Percentiles rank a stretch among this genome's conserved stretches.
These are phyloP conservation scores for Pelobates fuscus DNA, from an alignment of 2,113 vertebrate species.

Conservation along the genomic window DNA sequence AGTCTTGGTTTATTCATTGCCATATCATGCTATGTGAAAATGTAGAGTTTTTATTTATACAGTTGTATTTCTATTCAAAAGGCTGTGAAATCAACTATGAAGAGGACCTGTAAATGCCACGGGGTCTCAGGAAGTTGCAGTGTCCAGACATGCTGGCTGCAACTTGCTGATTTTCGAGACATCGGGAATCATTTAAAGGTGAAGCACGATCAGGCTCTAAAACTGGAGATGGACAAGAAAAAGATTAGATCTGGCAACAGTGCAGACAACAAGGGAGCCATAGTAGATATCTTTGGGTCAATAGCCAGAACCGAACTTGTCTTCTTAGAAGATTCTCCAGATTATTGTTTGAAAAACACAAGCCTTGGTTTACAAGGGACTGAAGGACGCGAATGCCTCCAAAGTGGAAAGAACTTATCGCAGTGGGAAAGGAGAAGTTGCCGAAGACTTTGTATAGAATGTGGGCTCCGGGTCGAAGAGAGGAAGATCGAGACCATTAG, in stretches of 20 bases:
- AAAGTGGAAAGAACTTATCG: conserved; percentile 70
- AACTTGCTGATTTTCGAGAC: conserved; percentile 87
- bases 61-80: too few species aligned
- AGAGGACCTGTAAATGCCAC: conserved; percentile 90
- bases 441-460: conserved; percentile 83
- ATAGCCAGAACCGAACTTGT: conserved; percentile 79
- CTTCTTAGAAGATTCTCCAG: conserved; percentile 89
- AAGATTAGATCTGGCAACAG: conserved; percentile 82
- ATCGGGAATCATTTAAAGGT: conserved; percentile 87
- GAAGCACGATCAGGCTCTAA: conserved; percentile 84
- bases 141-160: conserved; percentile 95
- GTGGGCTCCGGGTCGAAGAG: conserved; percentile 83
- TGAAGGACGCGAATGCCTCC: conserved; percentile 89
- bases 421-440: conserved; percentile 84
- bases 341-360: conserved; percentile 87
- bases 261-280: conserved; percentile 79
- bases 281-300: conserved; percentile 73
- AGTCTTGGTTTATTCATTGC: too few species aligned
- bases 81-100: conserved; percentile 89
- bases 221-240: conserved; percentile 89
- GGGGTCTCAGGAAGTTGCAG: conserved; percentile 96
- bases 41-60: too few species aligned
- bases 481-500: conserved; percentile 73
- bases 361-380: conserved; percentile 86
- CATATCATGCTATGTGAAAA: too few species aligned